These are phyloP conservation scores for Vulpes lagopus DNA, from an alignment of 2,113 vertebrate genomes.

Conservation along the genomic window DNA sequence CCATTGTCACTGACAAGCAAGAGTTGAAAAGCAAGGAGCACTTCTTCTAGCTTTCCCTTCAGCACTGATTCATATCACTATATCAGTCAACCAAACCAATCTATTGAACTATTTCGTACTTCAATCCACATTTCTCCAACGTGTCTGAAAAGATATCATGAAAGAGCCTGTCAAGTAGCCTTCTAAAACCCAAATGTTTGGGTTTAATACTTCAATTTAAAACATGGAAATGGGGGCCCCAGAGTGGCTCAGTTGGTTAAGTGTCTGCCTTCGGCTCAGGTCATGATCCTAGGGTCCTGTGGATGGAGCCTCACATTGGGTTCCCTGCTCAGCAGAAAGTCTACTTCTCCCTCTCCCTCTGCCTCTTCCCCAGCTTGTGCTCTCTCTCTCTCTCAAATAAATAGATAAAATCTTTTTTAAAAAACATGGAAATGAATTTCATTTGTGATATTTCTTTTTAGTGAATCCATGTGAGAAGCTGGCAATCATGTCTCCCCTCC, in stretches of 20 bases:
- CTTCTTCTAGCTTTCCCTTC: constrained; percentile 19
- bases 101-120: constrained; percentile 28
- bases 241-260: neutral
- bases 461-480: constrained; percentile 9
- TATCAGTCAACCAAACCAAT: constrained; percentile 54
- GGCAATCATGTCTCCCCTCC: neutral
- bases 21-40: constrained; percentile 30
- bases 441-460: constrained; percentile 54
- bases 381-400: neutral
- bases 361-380: neutral
- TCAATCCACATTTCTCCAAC: constrained; percentile 45
- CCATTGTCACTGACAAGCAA: constrained; percentile 49
- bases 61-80: constrained; percentile 51
- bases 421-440: constrained; percentile 33
- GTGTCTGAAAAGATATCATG: constrained; percentile 13
- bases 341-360: neutral
- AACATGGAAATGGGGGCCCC: neutral
- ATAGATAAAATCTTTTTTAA: neutral
- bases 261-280: neutral
- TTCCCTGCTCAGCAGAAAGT: neutral
- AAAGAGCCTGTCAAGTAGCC: neutral
- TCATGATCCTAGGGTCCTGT: neutral
- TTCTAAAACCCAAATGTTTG: constrained; percentile 31
- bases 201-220: constrained; percentile 52
- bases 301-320: neutral